phyloP scores from a whole-genome alignment of 2,797 vertebrate species.

The Phoebastria nigripes region DNA sequence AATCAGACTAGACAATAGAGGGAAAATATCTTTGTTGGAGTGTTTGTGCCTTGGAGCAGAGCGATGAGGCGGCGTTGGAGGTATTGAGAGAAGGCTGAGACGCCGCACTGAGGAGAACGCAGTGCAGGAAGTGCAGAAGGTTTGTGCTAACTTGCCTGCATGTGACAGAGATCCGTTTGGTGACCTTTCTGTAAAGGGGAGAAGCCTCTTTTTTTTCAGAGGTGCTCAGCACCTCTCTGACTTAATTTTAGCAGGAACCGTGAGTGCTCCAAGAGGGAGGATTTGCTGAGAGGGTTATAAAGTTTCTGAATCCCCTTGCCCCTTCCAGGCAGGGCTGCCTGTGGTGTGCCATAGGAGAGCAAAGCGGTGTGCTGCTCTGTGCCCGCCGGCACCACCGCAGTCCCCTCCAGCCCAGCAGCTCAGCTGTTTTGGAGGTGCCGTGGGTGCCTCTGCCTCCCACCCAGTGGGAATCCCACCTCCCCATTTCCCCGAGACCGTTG shows the following conservation, averaged over 20 bases:
- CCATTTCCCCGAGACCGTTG: background rate
- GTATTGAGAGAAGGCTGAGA: background rate
- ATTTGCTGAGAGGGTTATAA: background rate
- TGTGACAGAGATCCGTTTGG: background rate
- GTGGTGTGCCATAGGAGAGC: background rate
- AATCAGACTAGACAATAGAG: background rate
- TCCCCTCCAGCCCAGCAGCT: background rate
- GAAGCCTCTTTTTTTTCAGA: background rate
- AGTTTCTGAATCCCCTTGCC: background rate
- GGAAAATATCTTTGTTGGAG: background rate
- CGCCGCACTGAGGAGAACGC: fast-evolving
- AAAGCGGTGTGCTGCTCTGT: background rate
- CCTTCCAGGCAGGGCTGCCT: background rate
- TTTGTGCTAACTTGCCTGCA: background rate
- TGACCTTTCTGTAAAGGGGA: background rate
- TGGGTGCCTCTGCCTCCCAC: background rate
- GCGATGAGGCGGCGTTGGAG: background rate
- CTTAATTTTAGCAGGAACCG: background rate
- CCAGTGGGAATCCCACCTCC: background rate
- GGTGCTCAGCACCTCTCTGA: background rate
- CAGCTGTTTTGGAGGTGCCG: background rate
- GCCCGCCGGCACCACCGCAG: fast-evolving
- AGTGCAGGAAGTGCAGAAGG: background rate
- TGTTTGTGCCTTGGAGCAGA: background rate
- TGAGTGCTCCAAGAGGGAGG: background rate